Base-by-base conservation (phyloP, 30 jellyfish, hydroid and myxozoan genomes). In the Aurelia aurita complex sp. Pacific region DNA sequence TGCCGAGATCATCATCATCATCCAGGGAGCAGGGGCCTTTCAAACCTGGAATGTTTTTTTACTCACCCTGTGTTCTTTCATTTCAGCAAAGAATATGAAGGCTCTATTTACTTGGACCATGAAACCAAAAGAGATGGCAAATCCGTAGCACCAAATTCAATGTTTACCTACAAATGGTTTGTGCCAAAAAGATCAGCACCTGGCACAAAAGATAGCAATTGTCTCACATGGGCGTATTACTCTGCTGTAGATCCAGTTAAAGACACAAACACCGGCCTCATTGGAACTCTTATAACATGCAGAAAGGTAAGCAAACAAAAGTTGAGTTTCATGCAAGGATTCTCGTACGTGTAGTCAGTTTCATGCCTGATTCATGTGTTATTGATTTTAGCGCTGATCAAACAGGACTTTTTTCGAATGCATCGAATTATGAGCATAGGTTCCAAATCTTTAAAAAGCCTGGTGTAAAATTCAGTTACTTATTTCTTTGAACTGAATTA, bases 241-340 rank as follows among this genome's bases (percentile, higher is more conserved):
- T 86, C 95, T 23, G 83, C 95, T 2, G 85, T 76, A 3, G 95
- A 86, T 77, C 36, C 89, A 2, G 80, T 86, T 16, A 86, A 86
- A 68, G 95, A 86, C 73, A 86, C 95, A 8, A 86, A 86, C 64
- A 16, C 89, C 19, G 95, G 95, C 14, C 74, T 86, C 46, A 36
- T 86, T 38, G 95, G 95, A 10, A 88, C 95, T 15, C 87, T 86
- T n/a, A 86, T 86, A 12, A 86, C 79, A 36, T 86, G 95, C 73
- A 66, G 81, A 74, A 86, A 86, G 95, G 95, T 86, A 64, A 0
- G 83, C 59, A 0, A 29, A 40, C 52, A 40, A 40, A 9, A 2
- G 0, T 40, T 23, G 0, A 0, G 29, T 23, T 23, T 23, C 29
- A 0, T 23, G 29, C 29, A 23, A 23, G 29, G 29, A 23, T 23